Conservation (phyloP, 2,797 vertebrate genomes). For the Onychomys arenicola region DNA sequence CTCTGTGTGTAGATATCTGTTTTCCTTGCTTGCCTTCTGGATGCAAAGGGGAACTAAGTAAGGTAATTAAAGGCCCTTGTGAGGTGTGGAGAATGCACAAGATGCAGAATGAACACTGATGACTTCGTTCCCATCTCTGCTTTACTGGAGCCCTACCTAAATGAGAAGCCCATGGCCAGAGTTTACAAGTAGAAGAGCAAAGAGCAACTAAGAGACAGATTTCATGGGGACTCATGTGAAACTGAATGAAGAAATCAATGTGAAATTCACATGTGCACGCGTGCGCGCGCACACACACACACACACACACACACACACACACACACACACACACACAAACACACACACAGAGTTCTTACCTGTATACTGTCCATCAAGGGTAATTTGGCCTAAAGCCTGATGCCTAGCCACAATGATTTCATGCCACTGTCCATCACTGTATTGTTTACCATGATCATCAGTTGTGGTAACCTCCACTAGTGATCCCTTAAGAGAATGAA, state of each 20-base stretch:
- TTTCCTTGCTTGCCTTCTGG: not conserved
- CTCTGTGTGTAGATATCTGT: not conserved
- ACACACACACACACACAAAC: no score
- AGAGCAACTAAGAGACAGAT: not conserved
- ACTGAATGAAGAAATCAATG: not conserved
- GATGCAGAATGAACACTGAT: not conserved
- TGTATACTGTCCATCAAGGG: conserved; percentile 89
- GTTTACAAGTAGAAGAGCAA: not conserved
- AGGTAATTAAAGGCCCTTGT: not conserved
- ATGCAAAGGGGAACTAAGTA: not conserved
- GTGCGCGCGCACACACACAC: accelerated
- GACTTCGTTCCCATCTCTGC: not conserved
- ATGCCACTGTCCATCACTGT: conserved; percentile 95
- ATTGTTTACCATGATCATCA: conserved; percentile 90
- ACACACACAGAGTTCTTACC: conserved; percentile 80
- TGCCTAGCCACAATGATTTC: conserved; percentile 91
- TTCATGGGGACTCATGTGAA: not conserved
- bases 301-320: no score
- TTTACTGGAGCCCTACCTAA: not conserved
- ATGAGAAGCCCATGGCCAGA: not conserved
- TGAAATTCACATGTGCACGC: not conserved
- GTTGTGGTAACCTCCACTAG: conserved; percentile 91
- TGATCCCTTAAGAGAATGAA: conserved; percentile 89
- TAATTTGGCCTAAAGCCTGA: conserved; percentile 93
- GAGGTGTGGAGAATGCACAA: not conserved